A percentile compares a stretch with the other conserved stretches of the same genome.
phyloP scores from a whole-genome alignment of 2,888 invertebrate genomes.

The Morinoia aosen region DNA sequence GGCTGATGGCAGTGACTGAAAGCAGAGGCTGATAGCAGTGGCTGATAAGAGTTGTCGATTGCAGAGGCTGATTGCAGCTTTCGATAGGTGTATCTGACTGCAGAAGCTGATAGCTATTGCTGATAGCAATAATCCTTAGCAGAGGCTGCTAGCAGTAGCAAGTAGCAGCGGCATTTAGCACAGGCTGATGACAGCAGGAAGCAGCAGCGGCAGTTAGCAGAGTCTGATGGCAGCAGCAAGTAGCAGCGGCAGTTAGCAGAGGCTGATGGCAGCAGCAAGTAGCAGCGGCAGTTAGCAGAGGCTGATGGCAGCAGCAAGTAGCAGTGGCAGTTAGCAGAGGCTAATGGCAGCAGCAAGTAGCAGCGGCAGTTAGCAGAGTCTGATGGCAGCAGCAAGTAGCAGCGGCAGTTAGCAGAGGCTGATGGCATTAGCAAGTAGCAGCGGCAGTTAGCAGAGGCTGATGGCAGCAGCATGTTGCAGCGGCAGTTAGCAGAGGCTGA shows the following conservation, averaged over 20 bases:
- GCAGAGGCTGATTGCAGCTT: too few relatives aligned
- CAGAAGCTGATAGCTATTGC: neutral
- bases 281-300: neutral
- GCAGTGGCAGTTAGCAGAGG: neutral
- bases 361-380: neutral
- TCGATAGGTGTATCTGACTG: too few relatives aligned
- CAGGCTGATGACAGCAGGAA: neutral
- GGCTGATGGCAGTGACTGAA: neutral
- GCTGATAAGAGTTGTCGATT: too few relatives aligned
- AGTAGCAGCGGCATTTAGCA: neutral
- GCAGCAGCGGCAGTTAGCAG: neutral
- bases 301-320: neutral
- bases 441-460: neutral
- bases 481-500: neutral
- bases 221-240: neutral
- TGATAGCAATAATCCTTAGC: neutral
- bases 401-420: neutral
- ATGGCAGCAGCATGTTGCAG: neutral
- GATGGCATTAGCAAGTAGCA: neutral
- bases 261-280: neutral
- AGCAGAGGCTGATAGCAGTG: too few relatives aligned
- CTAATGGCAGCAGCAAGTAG: neutral
- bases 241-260: neutral
- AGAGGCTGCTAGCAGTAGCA: neutral
- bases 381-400: neutral